Evolutionary conservation across 2,113 vertebrate species (phyloP), one percentile per base, ranked within the genome.

Genomic region (Panthera tigris): DNA sequence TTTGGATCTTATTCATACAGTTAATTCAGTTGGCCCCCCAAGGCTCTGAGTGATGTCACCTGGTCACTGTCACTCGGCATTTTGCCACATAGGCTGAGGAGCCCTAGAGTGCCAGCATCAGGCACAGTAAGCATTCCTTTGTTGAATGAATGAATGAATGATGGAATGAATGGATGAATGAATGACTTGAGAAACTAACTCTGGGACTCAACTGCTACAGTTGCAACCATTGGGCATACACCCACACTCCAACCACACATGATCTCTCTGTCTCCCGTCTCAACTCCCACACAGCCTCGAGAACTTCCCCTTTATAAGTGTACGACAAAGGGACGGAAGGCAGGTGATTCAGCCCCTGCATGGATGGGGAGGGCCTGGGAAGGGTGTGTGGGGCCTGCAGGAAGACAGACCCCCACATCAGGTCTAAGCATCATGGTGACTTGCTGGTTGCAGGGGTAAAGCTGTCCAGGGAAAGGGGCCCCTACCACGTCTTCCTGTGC

Each of bases 1-100:
- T 33, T 4, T 15, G n/a, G 7, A 33, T 87, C 52, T 80, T 25
- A 69, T 0, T 36, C 45, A 4, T 19, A 23, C 1, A 0, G 18
- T 33, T 33, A 48, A 85, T 66, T 69, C 69, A 74, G 1, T 29
- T 76, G 63, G 10, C 0, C 11, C 61, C 27, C 52, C 61, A 55
- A 65, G 36, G 61, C 19, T n/a, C 4, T 25, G 61, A 61, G 7
- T 14, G 52, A 83, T n/a, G 9, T 39, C 71, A 48, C 6, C 31
- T 25, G 14, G 48, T 27, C 61, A 68, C 27, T 16, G 48, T 78
- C 50, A 23, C 65, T 76, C 12, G 48, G 19, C 5, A 33, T 68
- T 82, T 88, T 50, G 36, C 27, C 68, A 93, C 14, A 8, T 11
- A 66, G 76, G 12, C 41, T 95, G n/a, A 36, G 33, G 83, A 69